Conservation (phyloP, 2,113 vertebrate genomes). For the Microtus ochrogaster region DNA sequence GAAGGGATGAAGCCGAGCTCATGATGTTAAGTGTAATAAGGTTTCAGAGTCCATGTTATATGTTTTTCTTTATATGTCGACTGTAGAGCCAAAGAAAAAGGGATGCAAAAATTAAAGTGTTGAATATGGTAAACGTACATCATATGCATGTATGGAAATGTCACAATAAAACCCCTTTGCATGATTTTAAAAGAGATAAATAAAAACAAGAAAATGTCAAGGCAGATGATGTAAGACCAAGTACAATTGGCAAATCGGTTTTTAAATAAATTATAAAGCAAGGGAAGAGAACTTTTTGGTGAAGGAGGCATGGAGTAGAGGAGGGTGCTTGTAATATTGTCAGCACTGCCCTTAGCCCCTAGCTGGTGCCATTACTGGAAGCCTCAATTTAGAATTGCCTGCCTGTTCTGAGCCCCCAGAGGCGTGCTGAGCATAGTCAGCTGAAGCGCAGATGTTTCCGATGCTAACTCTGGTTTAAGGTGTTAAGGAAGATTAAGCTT, state of each 20-base stretch:
- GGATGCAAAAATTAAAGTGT: neutral
- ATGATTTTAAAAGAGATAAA: neutral
- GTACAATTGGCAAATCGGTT: neutral
- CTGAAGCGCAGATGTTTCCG: conserved; percentile 39
- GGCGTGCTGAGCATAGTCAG: neutral
- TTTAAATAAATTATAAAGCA: neutral
- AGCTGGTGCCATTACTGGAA: neutral
- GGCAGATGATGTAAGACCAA: neutral
- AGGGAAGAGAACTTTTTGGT: neutral
- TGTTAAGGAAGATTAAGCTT: conserved; percentile 64
- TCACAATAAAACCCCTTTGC: neutral
- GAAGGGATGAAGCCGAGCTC: neutral
- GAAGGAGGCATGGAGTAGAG: neutral
- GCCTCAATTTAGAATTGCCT: neutral
- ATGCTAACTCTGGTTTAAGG: conserved; percentile 46
- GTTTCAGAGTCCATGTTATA: neutral
- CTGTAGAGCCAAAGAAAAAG: neutral
- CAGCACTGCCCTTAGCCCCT: neutral
- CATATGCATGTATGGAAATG: neutral
- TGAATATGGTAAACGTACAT: neutral
- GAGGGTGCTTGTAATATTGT: neutral
- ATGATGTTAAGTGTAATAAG: neutral
- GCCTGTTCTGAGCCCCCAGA: neutral
- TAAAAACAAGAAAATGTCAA: neutral
- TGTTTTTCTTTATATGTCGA: neutral